These are phyloP conservation scores for Helicoverpa zea DNA, from an alignment of 1,140 invertebrate genomes.

Conservation along the genomic window DNA sequence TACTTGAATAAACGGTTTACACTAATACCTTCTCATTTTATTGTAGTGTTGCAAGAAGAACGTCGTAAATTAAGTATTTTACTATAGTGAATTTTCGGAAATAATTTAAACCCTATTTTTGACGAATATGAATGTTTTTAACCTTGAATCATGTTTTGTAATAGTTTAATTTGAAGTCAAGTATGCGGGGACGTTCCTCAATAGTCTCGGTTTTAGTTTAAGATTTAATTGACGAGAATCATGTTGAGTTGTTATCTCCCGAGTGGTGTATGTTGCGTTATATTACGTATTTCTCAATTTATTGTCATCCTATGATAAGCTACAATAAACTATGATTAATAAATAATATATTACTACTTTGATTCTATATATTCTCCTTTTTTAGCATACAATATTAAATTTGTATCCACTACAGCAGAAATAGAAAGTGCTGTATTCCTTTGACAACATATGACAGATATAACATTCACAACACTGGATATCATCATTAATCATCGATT, in stretches of 20 bases:
- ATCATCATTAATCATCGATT: too few species aligned
- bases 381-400: too few species aligned
- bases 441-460: too few species aligned
- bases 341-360: slow-evolving; percentile 16
- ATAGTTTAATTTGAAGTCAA: background rate
- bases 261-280: slow-evolving; percentile 33
- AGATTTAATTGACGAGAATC: slow-evolving; percentile 8
- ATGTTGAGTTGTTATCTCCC: slow-evolving; percentile 7
- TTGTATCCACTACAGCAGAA: too few species aligned
- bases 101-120: too few species aligned
- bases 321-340: slow-evolving; percentile 39
- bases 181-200: background rate
- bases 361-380: background rate
- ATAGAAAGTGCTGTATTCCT: too few species aligned
- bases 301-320: slow-evolving; percentile 37
- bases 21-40: slow-evolving; percentile 36
- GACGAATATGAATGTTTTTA: too few species aligned
- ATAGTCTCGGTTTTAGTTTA: slow-evolving; percentile 1
- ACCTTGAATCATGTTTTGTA: background rate
- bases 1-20: slow-evolving; percentile 41
- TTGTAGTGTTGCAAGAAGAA: slow-evolving; percentile 10
- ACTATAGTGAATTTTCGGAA: background rate
- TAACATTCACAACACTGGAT: too few species aligned
- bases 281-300: slow-evolving; percentile 39
- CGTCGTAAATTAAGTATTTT: background rate